Percentiles rank a stretch among this genome's conserved stretches.
Conservation (phyloP, 2,113 vertebrate species). For the Junco hyemalis region DNA sequence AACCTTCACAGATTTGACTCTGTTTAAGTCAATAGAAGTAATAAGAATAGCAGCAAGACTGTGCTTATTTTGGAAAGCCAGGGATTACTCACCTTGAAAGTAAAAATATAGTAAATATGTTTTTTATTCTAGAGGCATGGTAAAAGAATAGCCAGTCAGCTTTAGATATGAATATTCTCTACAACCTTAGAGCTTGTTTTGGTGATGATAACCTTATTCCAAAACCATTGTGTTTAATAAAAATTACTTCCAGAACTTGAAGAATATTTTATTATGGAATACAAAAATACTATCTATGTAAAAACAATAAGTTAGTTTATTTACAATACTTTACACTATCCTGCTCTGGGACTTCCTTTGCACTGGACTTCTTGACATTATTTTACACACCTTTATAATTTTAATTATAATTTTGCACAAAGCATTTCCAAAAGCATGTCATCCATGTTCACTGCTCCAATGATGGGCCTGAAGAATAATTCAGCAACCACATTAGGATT, state of each 20-base stretch:
- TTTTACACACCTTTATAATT: slow-evolving; percentile 68
- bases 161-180: background rate
- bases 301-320: slow-evolving; percentile 84
- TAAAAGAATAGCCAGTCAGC: background rate
- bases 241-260: slow-evolving; percentile 33
- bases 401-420: slow-evolving; percentile 87
- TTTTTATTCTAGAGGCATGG: background rate
- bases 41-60: background rate
- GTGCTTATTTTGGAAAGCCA: background rate
- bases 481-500: slow-evolving; percentile 85
- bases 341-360: slow-evolving; percentile 21
- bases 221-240: slow-evolving; percentile 23
- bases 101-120: background rate
- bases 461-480: slow-evolving; percentile 95
- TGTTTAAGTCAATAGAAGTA: background rate
- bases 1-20: background rate
- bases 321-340: slow-evolving; percentile 69
- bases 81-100: background rate
- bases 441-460: slow-evolving; percentile 93
- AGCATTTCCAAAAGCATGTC: slow-evolving; percentile 98
- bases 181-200: background rate
- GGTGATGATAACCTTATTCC: background rate
- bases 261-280: slow-evolving; percentile 73
- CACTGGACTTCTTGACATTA: background rate
- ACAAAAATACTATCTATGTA: slow-evolving; percentile 85